Conservation (phyloP, 2,113 vertebrate genomes). For the Arizona elegans region DNA sequence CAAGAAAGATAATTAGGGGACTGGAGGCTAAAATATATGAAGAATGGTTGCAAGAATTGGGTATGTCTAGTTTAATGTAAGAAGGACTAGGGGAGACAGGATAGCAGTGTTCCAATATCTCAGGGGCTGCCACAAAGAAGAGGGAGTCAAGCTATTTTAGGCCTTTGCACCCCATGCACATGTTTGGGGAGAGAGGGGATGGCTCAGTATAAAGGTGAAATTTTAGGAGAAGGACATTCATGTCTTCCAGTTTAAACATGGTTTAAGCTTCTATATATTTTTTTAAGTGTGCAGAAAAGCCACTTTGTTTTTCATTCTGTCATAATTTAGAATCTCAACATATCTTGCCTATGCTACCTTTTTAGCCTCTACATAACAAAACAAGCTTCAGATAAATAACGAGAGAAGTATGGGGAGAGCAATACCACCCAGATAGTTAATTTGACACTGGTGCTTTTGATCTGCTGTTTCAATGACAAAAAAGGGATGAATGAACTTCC, state of each 20-base stretch:
- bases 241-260: neutral
- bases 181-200: neutral
- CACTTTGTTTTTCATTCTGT: neutral
- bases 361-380: slow-evolving; percentile 41
- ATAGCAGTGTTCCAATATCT: too few species aligned
- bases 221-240: neutral
- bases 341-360: slow-evolving; percentile 22
- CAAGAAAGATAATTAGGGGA: too few species aligned
- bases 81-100: too few species aligned
- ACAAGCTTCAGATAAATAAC: slow-evolving; percentile 62
- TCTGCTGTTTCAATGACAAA: slow-evolving; percentile 70
- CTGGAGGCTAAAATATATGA: too few species aligned
- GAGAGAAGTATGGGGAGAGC: slow-evolving; percentile 51
- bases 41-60: too few species aligned
- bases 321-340: neutral
- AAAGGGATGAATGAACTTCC: slow-evolving; percentile 73
- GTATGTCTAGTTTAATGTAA: too few species aligned
- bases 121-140: too few species aligned
- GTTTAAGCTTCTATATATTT: neutral
- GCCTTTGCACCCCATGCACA: neutral
- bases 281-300: neutral
- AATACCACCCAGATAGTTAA: slow-evolving; percentile 71
- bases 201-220: neutral
- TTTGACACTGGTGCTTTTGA: slow-evolving; percentile 74
- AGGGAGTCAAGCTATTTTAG: neutral